Percentiles rank a stretch among this genome's conserved stretches.
phyloP scores from a whole-genome alignment of 2,888 invertebrate genomes.

The Gari tellinella region DNA sequence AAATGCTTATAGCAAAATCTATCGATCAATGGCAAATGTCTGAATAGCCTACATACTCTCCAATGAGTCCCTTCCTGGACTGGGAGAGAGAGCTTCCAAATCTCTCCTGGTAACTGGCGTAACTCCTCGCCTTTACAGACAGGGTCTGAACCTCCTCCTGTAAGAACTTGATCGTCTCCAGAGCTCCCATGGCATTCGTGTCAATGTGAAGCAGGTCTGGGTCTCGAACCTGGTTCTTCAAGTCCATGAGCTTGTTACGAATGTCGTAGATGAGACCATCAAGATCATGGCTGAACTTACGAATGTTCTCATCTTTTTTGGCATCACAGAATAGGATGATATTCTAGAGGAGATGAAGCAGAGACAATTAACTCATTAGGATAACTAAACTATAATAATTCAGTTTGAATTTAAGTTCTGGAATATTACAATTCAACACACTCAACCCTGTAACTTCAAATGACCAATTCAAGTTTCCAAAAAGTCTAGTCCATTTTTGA shows the following conservation, averaged over 20 bases:
- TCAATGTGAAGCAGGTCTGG: conserved; percentile 81
- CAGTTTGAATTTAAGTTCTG: too few relatives aligned
- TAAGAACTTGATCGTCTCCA: conserved; percentile 79
- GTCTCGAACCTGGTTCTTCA: conserved; percentile 81
- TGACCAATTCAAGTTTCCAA: too few relatives aligned
- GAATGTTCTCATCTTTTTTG: conserved; percentile 84
- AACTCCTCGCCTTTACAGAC: conserved; percentile 81
- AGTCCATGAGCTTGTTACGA: conserved; percentile 76
- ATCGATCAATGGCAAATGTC: too few relatives aligned
- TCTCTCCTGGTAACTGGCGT: conserved; percentile 83
- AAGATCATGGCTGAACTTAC: conserved; percentile 82
- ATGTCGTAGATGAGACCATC: conserved; percentile 81
- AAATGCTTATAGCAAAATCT: too few relatives aligned
- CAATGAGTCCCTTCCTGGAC: conserved; percentile 73
- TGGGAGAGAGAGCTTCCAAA: conserved; percentile 82
- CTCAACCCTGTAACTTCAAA: too few relatives aligned
- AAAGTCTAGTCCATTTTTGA: too few relatives aligned
- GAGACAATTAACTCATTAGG: too few relatives aligned
- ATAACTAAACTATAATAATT: too few relatives aligned
- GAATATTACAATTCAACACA: too few relatives aligned
- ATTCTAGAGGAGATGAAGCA: conserved; percentile 66
- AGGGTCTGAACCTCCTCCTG: conserved; percentile 81
- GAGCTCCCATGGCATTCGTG: conserved; percentile 80
- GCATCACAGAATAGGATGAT: conserved; percentile 83
- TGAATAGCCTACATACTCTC: conserved; percentile 63